Percentiles rank a stretch among this genome's conserved stretches.
Evolutionary conservation across 2,888 invertebrate species (phyloP).

Genomic region (Cyrtodaria siliqua): DNA sequence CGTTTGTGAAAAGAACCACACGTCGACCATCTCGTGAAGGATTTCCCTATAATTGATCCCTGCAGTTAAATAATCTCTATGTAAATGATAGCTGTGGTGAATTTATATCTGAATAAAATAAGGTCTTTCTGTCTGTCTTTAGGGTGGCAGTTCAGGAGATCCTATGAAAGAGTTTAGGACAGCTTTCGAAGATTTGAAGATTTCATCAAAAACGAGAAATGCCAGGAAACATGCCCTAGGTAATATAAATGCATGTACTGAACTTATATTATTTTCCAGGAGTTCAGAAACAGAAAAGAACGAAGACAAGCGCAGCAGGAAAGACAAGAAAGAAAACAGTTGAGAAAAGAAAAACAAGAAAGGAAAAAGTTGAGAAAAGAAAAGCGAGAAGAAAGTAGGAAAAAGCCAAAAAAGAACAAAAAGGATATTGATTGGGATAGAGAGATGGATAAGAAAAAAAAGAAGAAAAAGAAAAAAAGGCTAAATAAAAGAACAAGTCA

Average conservation of each 20-base stretch:
- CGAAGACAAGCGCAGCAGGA: constrained; percentile 26
- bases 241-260: constrained; percentile 18
- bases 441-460: constrained; percentile 1
- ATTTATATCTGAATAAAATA: too few relatives aligned
- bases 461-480: constrained; percentile 2
- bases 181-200: constrained; percentile 52
- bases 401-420: constrained; percentile 13
- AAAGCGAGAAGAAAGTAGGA: constrained; percentile 19
- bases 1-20: too few relatives aligned
- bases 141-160: neutral
- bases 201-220: constrained; percentile 26
- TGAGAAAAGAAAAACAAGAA: constrained; percentile 11
- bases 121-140: constrained; percentile 4
- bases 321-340: constrained; percentile 7
- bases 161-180: constrained; percentile 21
- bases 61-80: too few relatives aligned
- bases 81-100: too few relatives aligned
- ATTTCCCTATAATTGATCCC: too few relatives aligned
- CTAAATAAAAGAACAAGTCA: neutral
- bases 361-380: constrained; percentile 10
- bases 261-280: constrained; percentile 33
- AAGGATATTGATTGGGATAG: constrained; percentile 8
- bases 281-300: constrained; percentile 46
- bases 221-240: constrained; percentile 53
- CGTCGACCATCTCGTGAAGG: too few relatives aligned